A percentile compares a stretch with the other conserved stretches of the same genome.
These are phyloP conservation scores for Tipula helvola DNA, from an alignment of 2,888 invertebrate species.

Conservation along the genomic window DNA sequence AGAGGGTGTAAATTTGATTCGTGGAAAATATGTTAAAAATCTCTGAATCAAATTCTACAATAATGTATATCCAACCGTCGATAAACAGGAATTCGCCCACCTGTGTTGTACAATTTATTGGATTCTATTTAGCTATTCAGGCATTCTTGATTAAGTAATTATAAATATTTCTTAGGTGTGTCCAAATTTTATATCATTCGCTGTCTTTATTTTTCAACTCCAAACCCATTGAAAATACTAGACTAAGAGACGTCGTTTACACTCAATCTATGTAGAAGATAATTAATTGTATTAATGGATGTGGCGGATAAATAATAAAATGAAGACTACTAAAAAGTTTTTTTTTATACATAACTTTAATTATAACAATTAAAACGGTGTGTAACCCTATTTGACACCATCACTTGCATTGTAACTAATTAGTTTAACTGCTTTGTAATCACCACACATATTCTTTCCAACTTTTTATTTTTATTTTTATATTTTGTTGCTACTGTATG, in stretches of 20 bases:
- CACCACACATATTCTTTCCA: not conserved
- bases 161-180: not conserved
- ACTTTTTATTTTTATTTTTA: not conserved
- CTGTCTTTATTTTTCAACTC: not conserved
- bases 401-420: not conserved
- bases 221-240: not conserved
- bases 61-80: not conserved
- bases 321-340: not conserved
- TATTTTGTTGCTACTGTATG: not conserved
- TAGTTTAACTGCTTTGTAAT: not conserved
- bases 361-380: not conserved
- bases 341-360: not conserved
- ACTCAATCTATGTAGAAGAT: not conserved
- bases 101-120: not conserved
- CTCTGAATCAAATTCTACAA: no score
- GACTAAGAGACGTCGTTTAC: not conserved
- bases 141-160: not conserved
- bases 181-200: not conserved
- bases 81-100: not conserved
- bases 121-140: not conserved
- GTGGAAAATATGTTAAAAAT: no score
- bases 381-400: not conserved
- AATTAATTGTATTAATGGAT: not conserved
- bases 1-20: no score
- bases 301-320: not conserved